Evolutionary conservation across 2,888 invertebrate genomes (phyloP).

Genomic region (Odontocolon sp.): DNA sequence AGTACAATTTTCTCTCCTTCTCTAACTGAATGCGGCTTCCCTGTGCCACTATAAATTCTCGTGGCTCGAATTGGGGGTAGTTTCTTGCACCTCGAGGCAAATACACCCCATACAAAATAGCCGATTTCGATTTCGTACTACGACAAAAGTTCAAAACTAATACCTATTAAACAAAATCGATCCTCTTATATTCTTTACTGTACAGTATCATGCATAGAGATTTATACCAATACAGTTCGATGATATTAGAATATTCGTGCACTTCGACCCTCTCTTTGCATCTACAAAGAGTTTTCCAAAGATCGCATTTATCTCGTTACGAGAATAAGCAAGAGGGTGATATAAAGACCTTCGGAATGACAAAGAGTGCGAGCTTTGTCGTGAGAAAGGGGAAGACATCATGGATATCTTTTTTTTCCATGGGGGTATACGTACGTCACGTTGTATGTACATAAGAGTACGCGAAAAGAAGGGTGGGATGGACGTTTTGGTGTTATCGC

Average conservation of each 20-base stretch:
- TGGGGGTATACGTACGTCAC: conserved; percentile 10
- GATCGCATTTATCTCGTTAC: conserved; percentile 58
- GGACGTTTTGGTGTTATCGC: conserved; percentile 56
- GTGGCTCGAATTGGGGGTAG: conserved; percentile 29
- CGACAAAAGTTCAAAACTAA: background rate
- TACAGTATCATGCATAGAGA: no score
- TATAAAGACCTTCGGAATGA: conserved; percentile 35
- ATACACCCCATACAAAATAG: conserved; percentile 24
- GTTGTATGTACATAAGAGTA: no score
- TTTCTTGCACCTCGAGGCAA: conserved; percentile 36
- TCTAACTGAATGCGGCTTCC: background rate
- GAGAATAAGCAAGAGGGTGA: conserved; percentile 43
- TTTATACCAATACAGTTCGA: conserved; percentile 14
- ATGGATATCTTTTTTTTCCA: conserved; percentile 34
- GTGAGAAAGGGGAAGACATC: conserved; percentile 14
- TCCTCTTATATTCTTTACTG: background rate
- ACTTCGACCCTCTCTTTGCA: conserved; percentile 24
- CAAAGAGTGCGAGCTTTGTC: conserved; percentile 55
- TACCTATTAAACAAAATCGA: no score
- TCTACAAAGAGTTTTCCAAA: conserved; percentile 34
- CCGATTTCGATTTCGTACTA: conserved; percentile 16
- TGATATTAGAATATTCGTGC: conserved; percentile 24
- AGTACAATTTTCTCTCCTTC: conserved; percentile 40
- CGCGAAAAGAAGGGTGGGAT: conserved; percentile 42
- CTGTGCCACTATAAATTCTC: conserved; percentile 53